phyloP scores from a whole-genome alignment of 2,113 vertebrate genomes.

The Silurus meridionalis region DNA sequence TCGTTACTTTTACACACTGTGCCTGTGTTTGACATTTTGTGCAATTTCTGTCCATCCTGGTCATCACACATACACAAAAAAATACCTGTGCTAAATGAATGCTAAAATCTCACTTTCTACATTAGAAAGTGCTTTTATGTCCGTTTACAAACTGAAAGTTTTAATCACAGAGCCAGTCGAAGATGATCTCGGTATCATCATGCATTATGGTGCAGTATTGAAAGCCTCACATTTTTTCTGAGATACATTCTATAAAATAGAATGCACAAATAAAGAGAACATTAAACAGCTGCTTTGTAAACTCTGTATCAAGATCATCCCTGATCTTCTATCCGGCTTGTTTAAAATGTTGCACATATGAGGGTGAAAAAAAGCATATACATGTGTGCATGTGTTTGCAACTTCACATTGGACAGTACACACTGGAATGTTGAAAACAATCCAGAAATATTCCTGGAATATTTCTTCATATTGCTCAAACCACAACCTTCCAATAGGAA shows the following conservation, averaged over 20 bases:
- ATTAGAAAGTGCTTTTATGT: background rate
- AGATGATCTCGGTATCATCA: background rate
- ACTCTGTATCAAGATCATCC: background rate
- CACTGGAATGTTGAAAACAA: slow-evolving; percentile 43
- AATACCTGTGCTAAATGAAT: background rate
- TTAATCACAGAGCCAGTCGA: background rate
- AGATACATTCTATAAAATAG: slow-evolving; percentile 10
- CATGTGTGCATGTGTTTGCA: slow-evolving; percentile 8
- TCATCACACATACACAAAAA: background rate
- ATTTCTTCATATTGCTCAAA: slow-evolving; percentile 41
- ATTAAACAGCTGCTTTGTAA: slow-evolving; percentile 10
- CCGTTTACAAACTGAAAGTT: background rate
- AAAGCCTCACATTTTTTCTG: slow-evolving; percentile 16
- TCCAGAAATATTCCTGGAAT: slow-evolving; percentile 17
- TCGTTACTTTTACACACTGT: background rate
- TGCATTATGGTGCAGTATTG: slow-evolving; percentile 15
- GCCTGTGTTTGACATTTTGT: background rate
- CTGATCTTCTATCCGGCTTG: background rate
- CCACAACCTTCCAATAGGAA: slow-evolving; percentile 52
- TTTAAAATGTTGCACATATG: background rate
- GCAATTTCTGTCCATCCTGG: background rate
- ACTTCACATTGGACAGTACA: slow-evolving; percentile 43
- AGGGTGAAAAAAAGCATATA: background rate
- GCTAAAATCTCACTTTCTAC: background rate
- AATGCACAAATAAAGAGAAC: background rate